Base-by-base conservation (phyloP, 2,113 vertebrate genomes). In the Procavia capensis region DNA sequence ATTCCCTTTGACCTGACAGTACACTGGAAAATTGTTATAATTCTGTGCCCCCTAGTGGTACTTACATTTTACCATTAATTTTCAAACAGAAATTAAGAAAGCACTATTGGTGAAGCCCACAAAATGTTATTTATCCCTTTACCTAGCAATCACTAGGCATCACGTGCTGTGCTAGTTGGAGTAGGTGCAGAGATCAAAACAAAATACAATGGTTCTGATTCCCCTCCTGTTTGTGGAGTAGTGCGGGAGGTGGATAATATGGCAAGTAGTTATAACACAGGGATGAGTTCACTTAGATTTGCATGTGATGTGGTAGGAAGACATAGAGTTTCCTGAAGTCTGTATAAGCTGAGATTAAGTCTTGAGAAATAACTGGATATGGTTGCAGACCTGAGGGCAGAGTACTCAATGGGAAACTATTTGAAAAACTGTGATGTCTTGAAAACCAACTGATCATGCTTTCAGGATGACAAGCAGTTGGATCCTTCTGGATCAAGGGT, bases 1-100 rank as follows among this genome's bases (percentile, higher is more conserved):
- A n/a, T 45, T 39, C 85, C 57, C 4, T 68, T 47, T 86, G 39
- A 95, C 50, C 24, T 76, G n/a, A n/a, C n/a, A 78, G 5, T 76
- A 59, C 81, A 61, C 20, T 85, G 72, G 96, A 95, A 97, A 97
- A 97, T 97, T 93, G 95, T 98, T 98, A 98, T 95, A 98, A 98
- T 97, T 98, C 97, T 98, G 95, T 98, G 98, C 98, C 98, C 98
- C 97, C 98, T 98, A 98, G 98, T 98, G 98, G 98, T 24, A 84
- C 85, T 96, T 93, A 81, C 61, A 88, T 95, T 96, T 97, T 94
- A 90, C 72, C 95, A 61, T 94, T 47, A 64, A 45, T 94, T 95
- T 85, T 90, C 50, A 57, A 74, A 79, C 31, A 43, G 41, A 14
- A 86, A 63, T 78, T 74, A 75, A 96, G 82, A 82, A 83, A 31